phyloP scores from a whole-genome alignment of 2,797 vertebrate genomes.

The Halcyon chelicuti region DNA sequence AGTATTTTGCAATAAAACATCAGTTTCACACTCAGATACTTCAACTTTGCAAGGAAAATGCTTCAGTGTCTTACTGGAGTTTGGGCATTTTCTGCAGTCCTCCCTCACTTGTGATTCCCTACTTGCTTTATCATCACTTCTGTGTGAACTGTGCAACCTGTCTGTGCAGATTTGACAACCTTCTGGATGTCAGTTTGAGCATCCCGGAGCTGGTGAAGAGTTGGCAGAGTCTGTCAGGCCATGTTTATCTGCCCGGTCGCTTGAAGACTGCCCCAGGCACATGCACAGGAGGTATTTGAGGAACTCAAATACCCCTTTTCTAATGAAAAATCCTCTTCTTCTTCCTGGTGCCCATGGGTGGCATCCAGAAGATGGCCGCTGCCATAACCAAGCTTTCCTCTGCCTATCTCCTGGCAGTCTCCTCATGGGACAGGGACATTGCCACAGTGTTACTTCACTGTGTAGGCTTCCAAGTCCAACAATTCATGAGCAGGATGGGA shows the following conservation, averaged over 20 bases:
- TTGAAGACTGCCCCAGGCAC: background rate
- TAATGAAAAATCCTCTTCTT: background rate
- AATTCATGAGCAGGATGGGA: background rate
- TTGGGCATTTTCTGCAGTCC: background rate
- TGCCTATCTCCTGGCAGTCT: background rate
- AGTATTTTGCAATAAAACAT: background rate
- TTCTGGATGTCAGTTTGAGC: background rate
- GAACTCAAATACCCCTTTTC: background rate
- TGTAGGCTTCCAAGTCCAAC: background rate
- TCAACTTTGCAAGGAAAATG: background rate
- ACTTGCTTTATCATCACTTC: background rate
- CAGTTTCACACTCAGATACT: background rate
- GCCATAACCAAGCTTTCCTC: background rate
- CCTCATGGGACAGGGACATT: background rate
- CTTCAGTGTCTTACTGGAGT: background rate
- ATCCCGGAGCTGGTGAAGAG: background rate
- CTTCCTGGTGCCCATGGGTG: background rate
- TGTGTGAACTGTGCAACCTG: background rate
- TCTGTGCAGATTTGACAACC: fast-evolving
- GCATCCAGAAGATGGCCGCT: background rate
- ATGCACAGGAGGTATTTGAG: background rate
- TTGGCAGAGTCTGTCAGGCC: background rate
- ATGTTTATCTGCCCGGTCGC: background rate
- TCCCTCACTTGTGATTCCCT: background rate
- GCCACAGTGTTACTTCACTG: background rate